Evolutionary conservation across 2,113 vertebrate species (phyloP).

Genomic region (Pomatostomus ruficeps): DNA sequence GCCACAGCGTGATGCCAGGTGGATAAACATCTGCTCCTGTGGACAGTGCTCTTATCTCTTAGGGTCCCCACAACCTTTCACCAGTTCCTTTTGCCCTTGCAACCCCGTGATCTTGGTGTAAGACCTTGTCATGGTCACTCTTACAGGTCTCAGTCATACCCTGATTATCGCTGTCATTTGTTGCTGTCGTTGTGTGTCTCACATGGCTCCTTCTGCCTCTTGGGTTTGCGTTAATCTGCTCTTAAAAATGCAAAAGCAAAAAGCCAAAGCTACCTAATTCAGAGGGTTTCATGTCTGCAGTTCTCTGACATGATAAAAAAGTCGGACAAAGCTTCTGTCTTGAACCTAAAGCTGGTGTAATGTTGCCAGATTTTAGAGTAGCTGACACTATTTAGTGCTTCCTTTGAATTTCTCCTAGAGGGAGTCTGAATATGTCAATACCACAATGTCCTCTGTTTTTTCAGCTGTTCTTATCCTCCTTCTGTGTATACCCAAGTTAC

Average conservation of each 20-base stretch:
- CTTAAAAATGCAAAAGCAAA: not conserved
- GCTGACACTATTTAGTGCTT: not conserved
- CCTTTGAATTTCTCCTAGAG: not conserved
- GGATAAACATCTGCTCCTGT: not conserved
- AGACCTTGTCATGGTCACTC: not conserved
- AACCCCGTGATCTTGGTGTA: not conserved
- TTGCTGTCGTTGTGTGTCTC: not conserved
- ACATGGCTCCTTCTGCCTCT: not conserved
- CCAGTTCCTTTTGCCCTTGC: not conserved
- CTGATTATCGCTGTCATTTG: rapidly evolving
- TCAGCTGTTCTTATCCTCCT: not conserved
- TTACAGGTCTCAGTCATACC: not conserved
- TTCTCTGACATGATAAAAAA: not conserved
- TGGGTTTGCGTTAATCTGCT: not conserved
- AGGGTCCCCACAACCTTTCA: not conserved
- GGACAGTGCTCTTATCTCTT: not conserved
- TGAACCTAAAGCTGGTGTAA: not conserved
- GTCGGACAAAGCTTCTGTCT: not conserved
- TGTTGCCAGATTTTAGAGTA: not conserved
- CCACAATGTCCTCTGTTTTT: not conserved
- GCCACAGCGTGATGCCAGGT: not conserved
- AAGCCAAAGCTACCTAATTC: not conserved
- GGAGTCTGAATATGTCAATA: not conserved
- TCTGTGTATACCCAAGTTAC: not conserved
- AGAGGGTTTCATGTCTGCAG: not conserved